Base-by-base conservation (phyloP, 2,113 vertebrate species). In the Agelaius tricolor region DNA sequence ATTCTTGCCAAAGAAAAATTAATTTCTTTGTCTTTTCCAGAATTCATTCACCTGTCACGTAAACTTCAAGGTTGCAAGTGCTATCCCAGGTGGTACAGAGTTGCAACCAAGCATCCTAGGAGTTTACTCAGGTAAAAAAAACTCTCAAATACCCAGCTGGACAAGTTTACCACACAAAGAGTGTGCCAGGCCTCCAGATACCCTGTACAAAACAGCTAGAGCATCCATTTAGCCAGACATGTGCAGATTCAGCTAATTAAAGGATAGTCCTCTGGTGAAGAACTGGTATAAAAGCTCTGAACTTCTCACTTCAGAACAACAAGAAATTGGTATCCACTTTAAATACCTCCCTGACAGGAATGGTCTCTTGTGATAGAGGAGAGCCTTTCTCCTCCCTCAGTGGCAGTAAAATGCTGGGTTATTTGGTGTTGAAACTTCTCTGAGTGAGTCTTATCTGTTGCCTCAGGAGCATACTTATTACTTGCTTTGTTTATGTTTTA, bases 401-500 rank as follows among this genome's bases (percentile, higher is more conserved):
- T 52, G 78, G 41, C 33, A 44, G 43, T 65, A 84, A 94, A 93
- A 82, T 74, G 14, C 35, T 81, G 67, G 86, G 75, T 82, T 65
- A 58, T 51, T 82, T 52, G 59, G 33, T 76, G 55, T 11, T 69
- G 46, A 89, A 85, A 63, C 24, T 89, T 74, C 49, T 67, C 61
- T 35, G 55, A 82, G 54, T 0, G 1, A 92, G n/a, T 93, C 85
- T 80, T 86, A 84, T 51, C 68, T 94, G 23, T 81, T 84, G 78
- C 91, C 68, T 91, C 76, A 73, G 87, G 81, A 85, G 59, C 54
- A 87, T 52, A 84, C 33, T 92, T 78, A 58, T 51, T 92, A 52
- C 68, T 91, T 89, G 46, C 37, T 59, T 95, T 80, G 80, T 92
- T 92, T 95, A 69, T 68, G 39, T 87, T 93, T 93, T 84, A 93